phyloP scores from a whole-genome alignment of 2,888 invertebrate genomes.

The Leucophenga maculata region DNA sequence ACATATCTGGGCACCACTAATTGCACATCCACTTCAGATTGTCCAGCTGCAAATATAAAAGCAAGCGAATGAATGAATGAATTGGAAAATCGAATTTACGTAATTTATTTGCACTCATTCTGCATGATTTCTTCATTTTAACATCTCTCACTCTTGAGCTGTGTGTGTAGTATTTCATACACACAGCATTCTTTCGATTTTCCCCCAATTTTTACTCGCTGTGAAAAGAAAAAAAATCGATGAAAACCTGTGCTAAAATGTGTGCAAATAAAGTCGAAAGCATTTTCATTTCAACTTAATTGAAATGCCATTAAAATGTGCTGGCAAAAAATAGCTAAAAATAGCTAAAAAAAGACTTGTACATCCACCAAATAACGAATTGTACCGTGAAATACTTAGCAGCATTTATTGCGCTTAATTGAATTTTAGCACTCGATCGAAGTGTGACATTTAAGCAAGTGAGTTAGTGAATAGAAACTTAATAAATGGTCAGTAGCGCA shows the following conservation, averaged over 20 bases:
- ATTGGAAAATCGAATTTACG: neutral
- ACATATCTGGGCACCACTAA: constrained; percentile 82
- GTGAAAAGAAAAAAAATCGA: constrained; percentile 6
- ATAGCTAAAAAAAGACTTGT: constrained; percentile 4
- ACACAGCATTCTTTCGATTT: neutral
- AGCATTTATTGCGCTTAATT: constrained; percentile 37
- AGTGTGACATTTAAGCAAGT: neutral
- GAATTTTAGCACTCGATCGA: constrained; percentile 20
- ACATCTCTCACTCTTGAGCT: too few species aligned
- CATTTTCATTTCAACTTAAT: constrained; percentile 49
- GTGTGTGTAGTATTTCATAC: neutral
- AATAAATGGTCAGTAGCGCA: too few species aligned
- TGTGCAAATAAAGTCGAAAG: neutral
- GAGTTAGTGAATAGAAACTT: too few species aligned
- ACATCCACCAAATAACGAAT: too few species aligned
- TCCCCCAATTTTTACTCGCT: neutral
- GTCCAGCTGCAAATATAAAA: constrained; percentile 66
- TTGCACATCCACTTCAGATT: constrained; percentile 77
- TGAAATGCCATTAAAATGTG: constrained; percentile 54
- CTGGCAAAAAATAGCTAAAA: neutral
- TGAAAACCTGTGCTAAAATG: neutral
- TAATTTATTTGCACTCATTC: too few species aligned
- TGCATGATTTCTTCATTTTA: too few species aligned
- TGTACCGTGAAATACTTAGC: too few species aligned
- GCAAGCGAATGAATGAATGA: neutral